A percentile compares a stretch with the other conserved stretches of the same genome.
phyloP scores from a whole-genome alignment of 2,797 vertebrate species.

The Oophaga sylvatica region DNA sequence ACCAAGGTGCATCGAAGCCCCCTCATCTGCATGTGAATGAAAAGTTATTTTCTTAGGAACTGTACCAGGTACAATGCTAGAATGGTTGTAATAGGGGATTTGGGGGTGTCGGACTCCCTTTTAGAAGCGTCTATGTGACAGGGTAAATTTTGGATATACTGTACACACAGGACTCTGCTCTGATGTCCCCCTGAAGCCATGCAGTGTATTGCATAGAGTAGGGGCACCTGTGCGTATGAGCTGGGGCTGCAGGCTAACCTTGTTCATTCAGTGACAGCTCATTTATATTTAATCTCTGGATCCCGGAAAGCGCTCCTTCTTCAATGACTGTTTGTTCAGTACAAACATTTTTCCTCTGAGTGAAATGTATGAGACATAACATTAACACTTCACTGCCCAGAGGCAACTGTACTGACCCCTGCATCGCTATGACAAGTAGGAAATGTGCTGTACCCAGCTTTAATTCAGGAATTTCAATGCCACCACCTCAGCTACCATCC shows the following conservation, averaged over 20 bases:
- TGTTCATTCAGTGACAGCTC: neutral
- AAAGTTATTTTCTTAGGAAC: too few relatives aligned
- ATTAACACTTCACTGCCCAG: conserved; percentile 6
- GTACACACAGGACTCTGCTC: neutral
- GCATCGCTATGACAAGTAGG: neutral
- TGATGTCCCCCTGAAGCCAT: neutral
- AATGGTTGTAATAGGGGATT: too few relatives aligned
- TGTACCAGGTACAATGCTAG: too few relatives aligned
- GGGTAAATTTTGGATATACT: neutral
- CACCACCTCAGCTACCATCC: neutral
- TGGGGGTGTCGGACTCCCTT: too few relatives aligned
- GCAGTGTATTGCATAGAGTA: neutral
- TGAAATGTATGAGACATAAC: neutral
- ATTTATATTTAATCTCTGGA: neutral
- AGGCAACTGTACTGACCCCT: neutral
- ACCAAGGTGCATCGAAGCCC: too few relatives aligned
- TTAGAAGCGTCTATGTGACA: neutral
- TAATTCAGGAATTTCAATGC: too few relatives aligned
- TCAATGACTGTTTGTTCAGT: neutral
- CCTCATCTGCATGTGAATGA: too few relatives aligned
- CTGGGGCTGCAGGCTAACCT: conserved; percentile 1
- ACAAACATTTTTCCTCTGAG: neutral
- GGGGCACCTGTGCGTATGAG: neutral
- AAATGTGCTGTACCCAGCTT: neutral
- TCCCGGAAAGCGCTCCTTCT: neutral